Percentiles rank a stretch among this genome's conserved stretches.
Evolutionary conservation across 1,140 invertebrate genomes (phyloP).

Genomic region (Heliothis subflexa): DNA sequence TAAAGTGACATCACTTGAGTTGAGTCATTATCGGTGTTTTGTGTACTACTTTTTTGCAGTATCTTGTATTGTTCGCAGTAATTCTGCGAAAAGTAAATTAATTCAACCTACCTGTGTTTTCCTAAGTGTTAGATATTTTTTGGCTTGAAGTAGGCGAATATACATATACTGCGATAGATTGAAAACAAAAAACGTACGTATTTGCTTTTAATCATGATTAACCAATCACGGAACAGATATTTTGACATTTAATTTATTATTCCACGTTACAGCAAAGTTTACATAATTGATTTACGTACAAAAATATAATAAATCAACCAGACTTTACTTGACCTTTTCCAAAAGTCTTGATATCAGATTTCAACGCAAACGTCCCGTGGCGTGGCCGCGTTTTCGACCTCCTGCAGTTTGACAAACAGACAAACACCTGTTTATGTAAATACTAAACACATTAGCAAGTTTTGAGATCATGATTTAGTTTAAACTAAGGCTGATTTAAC

Average conservation of each 20-base stretch:
- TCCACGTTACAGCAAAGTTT: no score
- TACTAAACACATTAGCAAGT: slow-evolving; percentile 4
- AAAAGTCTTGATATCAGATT: neutral
- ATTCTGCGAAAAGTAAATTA: neutral
- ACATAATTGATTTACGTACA: no score
- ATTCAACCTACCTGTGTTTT: no score
- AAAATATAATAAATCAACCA: neutral
- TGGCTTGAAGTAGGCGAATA: no score
- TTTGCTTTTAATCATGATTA: no score
- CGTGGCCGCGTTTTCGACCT: neutral
- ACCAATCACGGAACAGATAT: no score
- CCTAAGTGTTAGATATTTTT: no score
- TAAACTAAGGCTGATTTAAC: neutral
- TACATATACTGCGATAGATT: no score
- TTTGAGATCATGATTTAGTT: neutral
- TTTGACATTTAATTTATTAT: no score
- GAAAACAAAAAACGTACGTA: no score
- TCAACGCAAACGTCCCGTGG: neutral
- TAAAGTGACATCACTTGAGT: neutral
- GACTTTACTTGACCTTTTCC: neutral
- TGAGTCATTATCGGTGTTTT: neutral
- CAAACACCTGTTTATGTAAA: neutral
- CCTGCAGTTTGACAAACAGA: neutral
- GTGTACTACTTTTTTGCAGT: neutral
- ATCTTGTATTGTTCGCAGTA: neutral